A percentile compares a stretch with the other conserved stretches of the same genome.
Evolutionary conservation across 2,888 invertebrate species (phyloP).

Genomic region (Clunio marinus): DNA sequence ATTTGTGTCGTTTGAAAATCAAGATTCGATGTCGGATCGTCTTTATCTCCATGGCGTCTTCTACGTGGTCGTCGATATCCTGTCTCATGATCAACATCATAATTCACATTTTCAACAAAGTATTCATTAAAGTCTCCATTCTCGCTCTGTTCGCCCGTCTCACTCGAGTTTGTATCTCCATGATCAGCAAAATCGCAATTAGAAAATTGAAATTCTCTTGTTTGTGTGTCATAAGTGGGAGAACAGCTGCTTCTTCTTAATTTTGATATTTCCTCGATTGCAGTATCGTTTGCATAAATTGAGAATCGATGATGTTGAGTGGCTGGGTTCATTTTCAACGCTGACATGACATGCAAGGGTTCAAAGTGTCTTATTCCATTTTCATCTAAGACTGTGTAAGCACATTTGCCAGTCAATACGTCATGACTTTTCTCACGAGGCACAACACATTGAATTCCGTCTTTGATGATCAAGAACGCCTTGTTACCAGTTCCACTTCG

Average conservation of each 20-base stretch:
- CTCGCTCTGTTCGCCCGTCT: neutral
- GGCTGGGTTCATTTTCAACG: constrained; percentile 63
- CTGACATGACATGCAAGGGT: constrained; percentile 69
- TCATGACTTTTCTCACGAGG: constrained; percentile 70
- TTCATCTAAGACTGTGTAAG: constrained; percentile 73
- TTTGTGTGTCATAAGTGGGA: constrained; percentile 18
- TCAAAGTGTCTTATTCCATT: constrained; percentile 71
- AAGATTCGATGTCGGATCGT: constrained; percentile 31
- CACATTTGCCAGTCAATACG: constrained; percentile 68
- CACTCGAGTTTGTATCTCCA: neutral
- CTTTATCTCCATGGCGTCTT: constrained; percentile 15
- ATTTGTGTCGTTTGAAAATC: constrained; percentile 32
- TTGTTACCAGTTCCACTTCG: constrained; percentile 55
- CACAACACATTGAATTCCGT: constrained; percentile 69
- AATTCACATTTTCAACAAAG: constrained; percentile 44
- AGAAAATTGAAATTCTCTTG: constrained; percentile 28
- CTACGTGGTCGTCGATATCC: constrained; percentile 29
- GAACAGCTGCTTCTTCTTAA: constrained; percentile 23
- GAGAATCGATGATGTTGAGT: constrained; percentile 60
- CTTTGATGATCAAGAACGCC: constrained; percentile 64
- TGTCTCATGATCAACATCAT: constrained; percentile 49
- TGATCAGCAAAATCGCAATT: constrained; percentile 27
- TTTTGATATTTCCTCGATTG: constrained; percentile 49
- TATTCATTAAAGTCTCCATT: constrained; percentile 3
- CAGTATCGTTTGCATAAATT: constrained; percentile 61